phyloP scores from a whole-genome alignment of 2,888 invertebrate genomes.

The Chrysolina oricalcia region DNA sequence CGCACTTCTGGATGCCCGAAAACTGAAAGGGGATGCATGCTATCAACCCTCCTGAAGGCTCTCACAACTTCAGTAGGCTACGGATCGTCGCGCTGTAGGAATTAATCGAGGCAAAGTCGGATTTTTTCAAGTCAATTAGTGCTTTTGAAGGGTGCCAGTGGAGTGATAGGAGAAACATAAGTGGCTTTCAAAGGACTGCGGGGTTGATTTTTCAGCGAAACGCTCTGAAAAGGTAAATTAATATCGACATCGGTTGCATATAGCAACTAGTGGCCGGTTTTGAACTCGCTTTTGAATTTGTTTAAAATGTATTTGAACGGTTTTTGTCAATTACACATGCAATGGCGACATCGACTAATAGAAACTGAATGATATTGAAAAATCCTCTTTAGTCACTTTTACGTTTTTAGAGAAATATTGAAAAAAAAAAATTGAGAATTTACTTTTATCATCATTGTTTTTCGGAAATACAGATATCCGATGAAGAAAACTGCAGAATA shows the following conservation, averaged over 20 bases:
- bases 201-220: background rate
- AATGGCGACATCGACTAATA: too few relatives aligned
- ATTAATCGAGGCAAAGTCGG: slow-evolving; percentile 11
- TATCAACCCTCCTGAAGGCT: slow-evolving; percentile 37
- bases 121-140: slow-evolving; percentile 13
- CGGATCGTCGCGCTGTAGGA: slow-evolving; percentile 33
- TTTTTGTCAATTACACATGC: too few relatives aligned
- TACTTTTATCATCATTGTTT: too few relatives aligned
- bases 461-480: too few relatives aligned
- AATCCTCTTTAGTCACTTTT: too few relatives aligned
- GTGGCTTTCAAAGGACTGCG: slow-evolving; percentile 21
- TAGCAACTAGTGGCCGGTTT: slow-evolving; percentile 8
- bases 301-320: background rate
- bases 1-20: slow-evolving; percentile 18
- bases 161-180: background rate
- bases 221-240: background rate
- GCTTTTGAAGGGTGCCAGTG: slow-evolving; percentile 5
- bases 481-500: too few relatives aligned
- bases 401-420: background rate
- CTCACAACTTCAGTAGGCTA: slow-evolving; percentile 43
- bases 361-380: too few relatives aligned
- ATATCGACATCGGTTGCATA: background rate
- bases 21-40: slow-evolving; percentile 28
- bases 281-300: background rate
- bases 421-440: background rate